Base-by-base conservation (phyloP, 2,113 vertebrate genomes). In the Canis aureus region DNA sequence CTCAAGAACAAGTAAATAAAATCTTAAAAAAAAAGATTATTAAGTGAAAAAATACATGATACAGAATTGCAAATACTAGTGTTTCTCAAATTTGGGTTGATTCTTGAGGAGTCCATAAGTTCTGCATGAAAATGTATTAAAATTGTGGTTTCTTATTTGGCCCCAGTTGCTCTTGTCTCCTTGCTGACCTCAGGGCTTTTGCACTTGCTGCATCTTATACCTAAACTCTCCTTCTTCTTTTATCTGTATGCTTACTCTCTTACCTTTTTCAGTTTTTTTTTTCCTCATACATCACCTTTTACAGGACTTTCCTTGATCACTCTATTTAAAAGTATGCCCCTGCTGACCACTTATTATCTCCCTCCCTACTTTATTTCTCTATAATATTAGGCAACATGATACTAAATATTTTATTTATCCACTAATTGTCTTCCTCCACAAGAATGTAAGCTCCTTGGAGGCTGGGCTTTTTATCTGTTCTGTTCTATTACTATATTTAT, bases 71-170 rank as follows among this genome's bases (percentile, higher is more conserved):
- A 95, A 80, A 84, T 60, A 66, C 10, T 4, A 57, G 9, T 66
- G 9, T 87, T 92, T 95, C 51, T 95, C 29, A 83, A 49, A 80
- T 76, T 82, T 79, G 64, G 19, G 29, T 53, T 82, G 62, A 82
- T 96, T 89, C 55, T 92, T 79, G 11, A 90, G 57, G 32, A 27
- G 0, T 43, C 35, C 67, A 8, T 59, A 74, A 38, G 23, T 25
- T 90, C 13, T 94, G 27, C 64, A 35, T 22, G 32, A 83, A n/a
- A 96, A 89, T 78, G 5, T 62, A 53, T 51, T 97, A 66, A 95
- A 95, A 81, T 59, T 97, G 15, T 91, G 25, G 15, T 57, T 91
- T 86, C 23, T 91, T 82, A 55, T 20, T 79, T 35, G 95, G 35
- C 4, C 78, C 17, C 19, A 78, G 43, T 55, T 64, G 93, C 23